A percentile compares a stretch with the other conserved stretches of the same genome.
Conservation (phyloP, 1,140 invertebrate species). For the Solen grandis region DNA sequence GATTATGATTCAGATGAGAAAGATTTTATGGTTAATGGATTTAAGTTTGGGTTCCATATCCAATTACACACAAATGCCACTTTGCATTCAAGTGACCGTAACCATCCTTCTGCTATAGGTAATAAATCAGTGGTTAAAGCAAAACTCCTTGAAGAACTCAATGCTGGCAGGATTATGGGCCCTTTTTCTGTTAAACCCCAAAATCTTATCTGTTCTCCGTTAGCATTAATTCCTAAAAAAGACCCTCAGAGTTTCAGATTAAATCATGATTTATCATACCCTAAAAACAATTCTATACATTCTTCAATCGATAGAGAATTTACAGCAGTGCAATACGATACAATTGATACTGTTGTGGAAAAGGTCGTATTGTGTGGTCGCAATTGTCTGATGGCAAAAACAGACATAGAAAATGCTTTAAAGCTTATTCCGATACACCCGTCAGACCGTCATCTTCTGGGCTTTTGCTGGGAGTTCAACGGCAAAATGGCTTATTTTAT, state of each 20-base stretch:
- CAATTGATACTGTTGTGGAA: constrained; percentile 1
- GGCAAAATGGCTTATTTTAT: too few species aligned
- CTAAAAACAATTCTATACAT: constrained; percentile 28
- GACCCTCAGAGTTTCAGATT: constrained; percentile 31
- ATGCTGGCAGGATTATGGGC: background rate
- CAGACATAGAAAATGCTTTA: constrained; percentile 36
- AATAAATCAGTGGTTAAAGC: background rate
- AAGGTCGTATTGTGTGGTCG: background rate
- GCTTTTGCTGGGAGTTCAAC: background rate
- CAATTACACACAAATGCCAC: background rate
- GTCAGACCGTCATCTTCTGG: background rate
- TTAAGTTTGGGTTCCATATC: background rate
- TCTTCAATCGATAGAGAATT: background rate
- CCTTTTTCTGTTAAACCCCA: constrained; percentile 12
- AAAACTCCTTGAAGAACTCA: background rate
- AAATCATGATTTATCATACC: constrained; percentile 53
- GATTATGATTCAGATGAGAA: background rate
- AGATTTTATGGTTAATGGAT: constrained; percentile 3
- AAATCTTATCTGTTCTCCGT: constrained; percentile 21
- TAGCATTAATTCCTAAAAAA: constrained; percentile 42
- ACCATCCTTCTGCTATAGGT: constrained; percentile 14
- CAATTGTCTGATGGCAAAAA: constrained; percentile 31
- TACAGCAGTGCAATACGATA: background rate
- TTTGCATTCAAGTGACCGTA: background rate
- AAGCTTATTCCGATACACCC: background rate